A percentile compares a stretch with the other conserved stretches of the same genome.
These are phyloP conservation scores for Dexiosoma caninum DNA, from an alignment of 2,888 invertebrate genomes.

Conservation along the genomic window DNA sequence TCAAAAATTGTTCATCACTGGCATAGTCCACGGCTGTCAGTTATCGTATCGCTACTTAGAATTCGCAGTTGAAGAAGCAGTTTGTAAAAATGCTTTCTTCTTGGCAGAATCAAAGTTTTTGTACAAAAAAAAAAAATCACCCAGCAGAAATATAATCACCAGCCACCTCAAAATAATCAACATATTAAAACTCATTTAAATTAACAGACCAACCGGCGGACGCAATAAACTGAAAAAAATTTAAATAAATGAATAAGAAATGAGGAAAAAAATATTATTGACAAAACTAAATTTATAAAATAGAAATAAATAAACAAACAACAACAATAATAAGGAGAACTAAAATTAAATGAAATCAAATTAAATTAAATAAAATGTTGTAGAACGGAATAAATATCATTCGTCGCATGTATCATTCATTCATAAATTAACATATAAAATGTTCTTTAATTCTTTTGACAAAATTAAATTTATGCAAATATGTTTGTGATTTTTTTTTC, in stretches of 20 bases:
- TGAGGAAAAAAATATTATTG: neutral
- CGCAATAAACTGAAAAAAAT: too few species aligned
- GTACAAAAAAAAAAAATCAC: neutral
- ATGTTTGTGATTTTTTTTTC: constrained; percentile 24
- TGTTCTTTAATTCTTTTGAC: constrained; percentile 61
- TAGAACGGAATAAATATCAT: constrained; percentile 18
- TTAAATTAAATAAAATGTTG: neutral
- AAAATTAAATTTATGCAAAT: constrained; percentile 63
- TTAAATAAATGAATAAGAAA: too few species aligned
- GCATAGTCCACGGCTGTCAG: too few species aligned
- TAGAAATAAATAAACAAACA: constrained; percentile 19
- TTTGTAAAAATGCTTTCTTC: too few species aligned
- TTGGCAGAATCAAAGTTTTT: neutral
- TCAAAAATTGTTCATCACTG: too few species aligned
- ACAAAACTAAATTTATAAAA: constrained; percentile 29
- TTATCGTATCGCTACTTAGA: too few species aligned
- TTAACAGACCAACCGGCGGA: neutral
- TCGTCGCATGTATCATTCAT: constrained; percentile 30
- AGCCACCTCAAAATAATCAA: neutral
- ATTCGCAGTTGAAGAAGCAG: too few species aligned
- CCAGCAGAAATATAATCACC: neutral
- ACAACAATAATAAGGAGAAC: constrained; percentile 30
- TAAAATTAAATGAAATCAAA: constrained; percentile 26
- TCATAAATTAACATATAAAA: constrained; percentile 62
- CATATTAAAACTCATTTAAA: constrained; percentile 27